These are phyloP conservation scores for Bedellia somnulentella DNA, from an alignment of 2,888 invertebrate genomes.

Conservation along the genomic window DNA sequence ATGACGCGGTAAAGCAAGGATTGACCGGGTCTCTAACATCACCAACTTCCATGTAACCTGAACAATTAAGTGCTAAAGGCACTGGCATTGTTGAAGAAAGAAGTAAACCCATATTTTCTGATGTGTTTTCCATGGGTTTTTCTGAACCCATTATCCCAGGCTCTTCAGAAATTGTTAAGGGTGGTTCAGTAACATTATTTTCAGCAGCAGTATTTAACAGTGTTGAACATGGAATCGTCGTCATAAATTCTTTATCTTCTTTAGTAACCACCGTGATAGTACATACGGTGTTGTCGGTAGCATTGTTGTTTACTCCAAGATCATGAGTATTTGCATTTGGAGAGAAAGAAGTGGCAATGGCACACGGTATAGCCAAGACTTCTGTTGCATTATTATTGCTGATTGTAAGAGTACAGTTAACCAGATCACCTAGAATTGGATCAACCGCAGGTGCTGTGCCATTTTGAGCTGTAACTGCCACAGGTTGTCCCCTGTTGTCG, in stretches of 20 bases:
- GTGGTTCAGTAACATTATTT: slow-evolving; percentile 49
- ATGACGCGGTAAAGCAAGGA: slow-evolving; percentile 34
- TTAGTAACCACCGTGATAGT: slow-evolving; percentile 44
- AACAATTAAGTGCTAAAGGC: too few species aligned
- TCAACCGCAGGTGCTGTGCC: slow-evolving; percentile 28
- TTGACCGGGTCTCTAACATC: slow-evolving; percentile 41
- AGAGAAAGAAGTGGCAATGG: slow-evolving; percentile 51
- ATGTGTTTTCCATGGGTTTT: too few species aligned
- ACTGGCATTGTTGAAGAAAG: too few species aligned
- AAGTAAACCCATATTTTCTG: too few species aligned
- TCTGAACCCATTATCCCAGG: too few species aligned
- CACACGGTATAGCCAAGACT: slow-evolving; percentile 48
- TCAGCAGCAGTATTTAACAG: slow-evolving; percentile 45
- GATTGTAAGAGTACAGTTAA: slow-evolving; percentile 49
- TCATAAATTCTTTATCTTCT: slow-evolving; percentile 38
- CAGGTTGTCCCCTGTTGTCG: slow-evolving; percentile 47
- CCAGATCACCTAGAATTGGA: slow-evolving; percentile 39
- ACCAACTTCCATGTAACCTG: too few species aligned
- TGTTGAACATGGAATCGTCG: slow-evolving; percentile 49
- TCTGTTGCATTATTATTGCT: slow-evolving; percentile 36
- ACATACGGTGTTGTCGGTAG: slow-evolving; percentile 41
- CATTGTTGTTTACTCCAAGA: slow-evolving; percentile 18
- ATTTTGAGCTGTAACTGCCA: slow-evolving; percentile 39
- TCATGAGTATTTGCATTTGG: slow-evolving; percentile 45
- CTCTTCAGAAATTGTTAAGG: too few species aligned